Evolutionary conservation across 2,113 vertebrate genomes (phyloP).

Genomic region (Astur gentilis): DNA sequence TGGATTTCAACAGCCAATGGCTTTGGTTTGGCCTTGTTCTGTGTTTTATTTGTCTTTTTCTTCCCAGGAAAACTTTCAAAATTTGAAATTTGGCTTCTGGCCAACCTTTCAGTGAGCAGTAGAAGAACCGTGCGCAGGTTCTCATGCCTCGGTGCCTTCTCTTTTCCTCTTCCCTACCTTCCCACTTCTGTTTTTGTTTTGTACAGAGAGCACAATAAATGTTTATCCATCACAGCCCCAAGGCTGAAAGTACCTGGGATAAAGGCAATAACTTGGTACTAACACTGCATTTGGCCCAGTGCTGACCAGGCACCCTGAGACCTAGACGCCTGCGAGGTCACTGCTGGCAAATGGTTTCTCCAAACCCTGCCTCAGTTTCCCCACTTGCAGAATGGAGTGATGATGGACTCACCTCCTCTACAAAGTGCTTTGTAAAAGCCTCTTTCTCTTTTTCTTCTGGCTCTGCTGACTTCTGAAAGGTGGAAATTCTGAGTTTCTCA

Average conservation of each 20-base stretch:
- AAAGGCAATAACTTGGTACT: background rate
- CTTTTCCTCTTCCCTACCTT: background rate
- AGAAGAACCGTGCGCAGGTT: background rate
- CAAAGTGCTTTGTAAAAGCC: background rate
- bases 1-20: background rate
- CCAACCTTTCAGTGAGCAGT: background rate
- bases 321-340: background rate
- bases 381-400: background rate
- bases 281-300: rapidly evolving
- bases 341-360: background rate
- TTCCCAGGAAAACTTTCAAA: background rate
- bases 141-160: background rate
- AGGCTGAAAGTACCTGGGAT: background rate
- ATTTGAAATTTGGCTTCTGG: background rate
- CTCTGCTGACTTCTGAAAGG: background rate
- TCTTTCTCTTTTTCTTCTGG: background rate
- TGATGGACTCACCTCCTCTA: background rate
- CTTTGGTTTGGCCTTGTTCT: background rate
- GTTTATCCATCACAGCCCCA: background rate
- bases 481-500: background rate
- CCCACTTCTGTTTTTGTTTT: background rate
- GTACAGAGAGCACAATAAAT: background rate
- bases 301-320: background rate
- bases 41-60: background rate
- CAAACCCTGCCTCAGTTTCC: background rate